Base-by-base conservation (phyloP, 2,888 invertebrate species). In the Calephelis perditalis region DNA sequence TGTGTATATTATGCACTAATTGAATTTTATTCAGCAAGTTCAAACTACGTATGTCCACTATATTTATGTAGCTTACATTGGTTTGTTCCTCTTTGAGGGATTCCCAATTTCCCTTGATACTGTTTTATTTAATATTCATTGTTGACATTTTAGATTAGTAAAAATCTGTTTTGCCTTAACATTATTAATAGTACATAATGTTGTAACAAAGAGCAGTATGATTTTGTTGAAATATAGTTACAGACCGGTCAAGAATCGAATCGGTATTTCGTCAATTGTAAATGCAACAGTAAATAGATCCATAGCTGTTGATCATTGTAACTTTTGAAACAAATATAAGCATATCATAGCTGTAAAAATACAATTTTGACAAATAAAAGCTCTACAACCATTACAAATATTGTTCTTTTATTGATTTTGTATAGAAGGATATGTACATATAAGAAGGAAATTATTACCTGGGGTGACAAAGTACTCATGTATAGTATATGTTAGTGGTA, bases 341-440 rank as follows among this genome's bases (percentile, higher is more conserved):
- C 96, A 96, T 96, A 96, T 96, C 95, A 96, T 96, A 96, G 95
- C 94, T 95, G 95, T 96, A 95, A 95, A 94, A 94, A 93, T 92
- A 92, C 92, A 93, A 94, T 94, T 93, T 94, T 94, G 94, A 94
- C 93, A 94, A 94, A 94, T 94, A 94, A 94, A 94, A 94, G 92
- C 92, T 92, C 91, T 90, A 92, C 92, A 93, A 87, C 87, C 88
- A 90, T 87, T 88, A 86, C 82, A 82, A 74, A 78, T 15, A 73
- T 63, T 71, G 70, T 67, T 79, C 63, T 85, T 86, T 84, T 73
- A 79, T 78, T 82, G 64, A 59, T 55, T 56, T 9, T 58, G 43
- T 6, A 40, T 40, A 40, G 8, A 40, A 40, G 26, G 26, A 26
- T 26, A 26, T 26, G 26, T 26, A 26, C 26, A 26, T 26, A 26